A percentile compares a stretch with the other conserved stretches of the same genome.
Evolutionary conservation across 2,888 invertebrate species (phyloP).

Genomic region (Rotaria sp.): DNA sequence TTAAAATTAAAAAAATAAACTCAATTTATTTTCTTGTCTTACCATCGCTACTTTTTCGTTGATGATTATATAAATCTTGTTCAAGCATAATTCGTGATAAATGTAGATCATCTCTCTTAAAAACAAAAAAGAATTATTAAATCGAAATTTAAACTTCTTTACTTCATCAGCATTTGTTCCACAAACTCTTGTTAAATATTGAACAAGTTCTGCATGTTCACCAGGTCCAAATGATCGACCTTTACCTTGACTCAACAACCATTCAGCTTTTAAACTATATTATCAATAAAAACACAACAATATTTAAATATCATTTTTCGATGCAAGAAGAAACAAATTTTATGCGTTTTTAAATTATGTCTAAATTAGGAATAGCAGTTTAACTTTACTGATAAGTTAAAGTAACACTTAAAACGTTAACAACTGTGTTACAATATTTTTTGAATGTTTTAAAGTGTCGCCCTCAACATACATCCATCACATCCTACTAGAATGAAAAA

Average conservation of each 20-base stretch:
- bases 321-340: neutral
- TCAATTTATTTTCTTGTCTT: neutral
- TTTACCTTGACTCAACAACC: constrained; percentile 87
- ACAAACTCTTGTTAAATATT: constrained; percentile 75
- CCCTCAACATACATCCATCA: no score
- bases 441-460: no score
- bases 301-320: neutral
- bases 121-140: neutral
- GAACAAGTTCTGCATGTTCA: constrained; percentile 71
- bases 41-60: neutral
- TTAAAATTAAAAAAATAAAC: neutral
- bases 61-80: neutral
- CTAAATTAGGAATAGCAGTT: no score
- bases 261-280: constrained; percentile 77
- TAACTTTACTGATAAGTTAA: no score
- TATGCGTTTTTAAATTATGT: no score
- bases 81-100: neutral
- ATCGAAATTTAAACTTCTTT: neutral
- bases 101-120: neutral
- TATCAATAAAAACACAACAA: constrained; percentile 33
- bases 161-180: constrained; percentile 55
- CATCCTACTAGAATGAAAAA: no score
- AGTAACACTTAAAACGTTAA: no score
- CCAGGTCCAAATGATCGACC: constrained; percentile 76
- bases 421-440: no score